These are phyloP conservation scores for Percopsis omiscomaycus DNA, from an alignment of 2,797 vertebrate species.

Conservation along the genomic window DNA sequence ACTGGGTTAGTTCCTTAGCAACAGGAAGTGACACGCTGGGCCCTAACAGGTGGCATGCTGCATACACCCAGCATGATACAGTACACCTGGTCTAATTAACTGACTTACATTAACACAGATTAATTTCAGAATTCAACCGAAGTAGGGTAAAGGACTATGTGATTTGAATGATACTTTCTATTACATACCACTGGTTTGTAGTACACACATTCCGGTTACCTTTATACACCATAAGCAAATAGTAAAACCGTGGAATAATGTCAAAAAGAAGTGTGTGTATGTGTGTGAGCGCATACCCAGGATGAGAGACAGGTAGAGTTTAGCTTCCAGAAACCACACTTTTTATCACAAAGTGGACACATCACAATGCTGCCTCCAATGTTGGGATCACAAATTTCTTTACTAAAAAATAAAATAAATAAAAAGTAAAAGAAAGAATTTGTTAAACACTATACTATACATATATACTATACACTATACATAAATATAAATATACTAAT, in stretches of 20 bases:
- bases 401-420: constrained; percentile 62
- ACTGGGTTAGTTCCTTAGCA: constrained; percentile 24
- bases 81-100: constrained; percentile 2
- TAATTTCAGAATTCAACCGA: neutral
- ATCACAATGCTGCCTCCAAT: constrained; percentile 92
- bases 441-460: neutral
- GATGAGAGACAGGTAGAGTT: constrained; percentile 90
- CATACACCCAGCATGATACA: constrained; percentile 32
- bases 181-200: no score
- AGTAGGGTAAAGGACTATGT: neutral
- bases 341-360: constrained; percentile 92
- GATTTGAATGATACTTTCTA: no score
- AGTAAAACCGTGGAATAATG: neutral
- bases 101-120: neutral
- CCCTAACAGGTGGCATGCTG: constrained; percentile 35
- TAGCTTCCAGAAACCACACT: constrained; percentile 92
- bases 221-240: no score
- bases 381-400: constrained; percentile 85
- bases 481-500: neutral
- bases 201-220: no score
- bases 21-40: constrained; percentile 32
- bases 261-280: constrained; percentile 17
- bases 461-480: neutral
- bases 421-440: neutral
- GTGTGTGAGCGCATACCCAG: constrained; percentile 72